Conservation (phyloP, 2,113 vertebrate species). For the Talpa occidentalis region DNA sequence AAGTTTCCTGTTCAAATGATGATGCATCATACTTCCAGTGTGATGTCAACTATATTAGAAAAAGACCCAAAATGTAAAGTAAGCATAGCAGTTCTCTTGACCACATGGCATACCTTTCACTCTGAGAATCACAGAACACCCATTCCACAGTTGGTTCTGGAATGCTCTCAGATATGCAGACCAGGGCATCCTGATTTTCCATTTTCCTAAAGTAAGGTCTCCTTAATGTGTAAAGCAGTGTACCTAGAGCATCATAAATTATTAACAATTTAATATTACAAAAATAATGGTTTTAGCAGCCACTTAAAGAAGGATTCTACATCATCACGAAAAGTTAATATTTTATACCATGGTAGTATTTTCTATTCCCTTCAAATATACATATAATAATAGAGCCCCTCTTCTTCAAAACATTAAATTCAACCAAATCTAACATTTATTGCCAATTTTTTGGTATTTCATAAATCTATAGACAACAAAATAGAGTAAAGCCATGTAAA, state of each 20-base stretch:
- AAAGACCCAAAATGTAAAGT: background rate
- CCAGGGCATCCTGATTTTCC: conserved; percentile 68
- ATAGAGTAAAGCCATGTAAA: background rate
- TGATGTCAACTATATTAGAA: background rate
- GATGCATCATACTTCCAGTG: background rate
- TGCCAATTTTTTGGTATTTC: background rate
- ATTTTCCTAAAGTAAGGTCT: conserved; percentile 86
- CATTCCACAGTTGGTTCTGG: conserved; percentile 87
- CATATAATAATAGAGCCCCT: background rate
- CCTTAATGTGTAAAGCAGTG: conserved; percentile 66
- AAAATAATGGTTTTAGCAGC: background rate
- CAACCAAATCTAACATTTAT: background rate
- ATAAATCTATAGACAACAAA: background rate
- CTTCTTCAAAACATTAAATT: background rate
- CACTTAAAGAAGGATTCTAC: background rate
- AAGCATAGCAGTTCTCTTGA: background rate
- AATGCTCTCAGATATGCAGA: conserved; percentile 88
- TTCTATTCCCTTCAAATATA: background rate
- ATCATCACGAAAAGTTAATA: background rate
- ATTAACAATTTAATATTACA: conserved; percentile 35
- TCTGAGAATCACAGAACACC: conserved; percentile 83
- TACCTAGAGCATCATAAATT: conserved; percentile 52
- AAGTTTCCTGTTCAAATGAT: background rate
- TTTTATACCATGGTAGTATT: background rate
- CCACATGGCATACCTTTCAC: conserved; percentile 78